Base-by-base conservation (phyloP, 2,797 vertebrate species). In the Philypnodon macrostomus region DNA sequence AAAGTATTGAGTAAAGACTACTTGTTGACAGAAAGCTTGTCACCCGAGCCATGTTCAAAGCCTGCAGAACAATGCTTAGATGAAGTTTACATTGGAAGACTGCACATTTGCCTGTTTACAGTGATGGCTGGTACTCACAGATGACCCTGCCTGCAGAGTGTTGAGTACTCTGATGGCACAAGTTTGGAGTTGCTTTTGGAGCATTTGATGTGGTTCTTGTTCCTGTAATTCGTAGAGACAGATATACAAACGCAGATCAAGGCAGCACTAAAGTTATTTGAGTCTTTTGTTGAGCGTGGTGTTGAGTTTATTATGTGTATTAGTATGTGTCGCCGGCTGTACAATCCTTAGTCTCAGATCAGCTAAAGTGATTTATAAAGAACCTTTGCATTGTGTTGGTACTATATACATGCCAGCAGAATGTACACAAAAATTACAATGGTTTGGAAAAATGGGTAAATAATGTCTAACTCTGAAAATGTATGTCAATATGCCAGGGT, bases 151-250 rank as follows among this genome's bases (percentile, higher is more conserved):
- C 32, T 24, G 7, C 27, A 45, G 2, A n/a, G 21, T 33, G 29
- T 32, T 58, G 2, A 14, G 33, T 51, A 41, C 17, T 39, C 12
- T 36, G 19, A 48, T 9, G 0, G 16, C 13, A 37, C 30, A 13
- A 21, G 62, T 54, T 24, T 36, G 14, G 17, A 30, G 12, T 29
- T 62, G 36, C 46, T 51, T 12, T 53, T 27, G 44, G 16, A 39
- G 7, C 9, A 9, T 47, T 27, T 58, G 14, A 12, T 53, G 36
- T 53, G 44, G 51, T 18, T 51, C 16, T 9, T 23, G 23, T 53
- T 65, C 42, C 19, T 58, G 52, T 57, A 47, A 73, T 79, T 55
- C 51, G 23, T 48, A 63, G 33, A 68, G 27, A 56, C 5, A 29
- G 15, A 39, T 24, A 42, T 14, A 33, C 35, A 63, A 45, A 58